These are phyloP conservation scores for Catagonus wagneri DNA, from an alignment of 2,113 vertebrate genomes.

Conservation along the genomic window DNA sequence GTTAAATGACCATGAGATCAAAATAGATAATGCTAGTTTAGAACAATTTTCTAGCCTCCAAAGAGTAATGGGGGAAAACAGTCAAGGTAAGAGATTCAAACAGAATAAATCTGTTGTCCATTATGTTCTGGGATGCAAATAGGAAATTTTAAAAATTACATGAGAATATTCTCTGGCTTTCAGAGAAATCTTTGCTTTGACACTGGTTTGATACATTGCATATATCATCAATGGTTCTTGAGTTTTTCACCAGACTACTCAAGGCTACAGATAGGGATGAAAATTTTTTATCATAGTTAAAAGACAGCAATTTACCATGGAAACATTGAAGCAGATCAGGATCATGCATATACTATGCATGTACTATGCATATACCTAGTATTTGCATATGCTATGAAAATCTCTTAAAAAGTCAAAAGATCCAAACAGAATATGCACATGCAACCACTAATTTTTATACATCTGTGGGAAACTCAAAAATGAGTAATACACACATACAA, in stretches of 20 bases:
- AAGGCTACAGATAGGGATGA: not conserved
- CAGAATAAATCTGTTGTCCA: not conserved
- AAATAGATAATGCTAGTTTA: slow-evolving; percentile 27
- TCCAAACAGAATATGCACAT: not conserved
- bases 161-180: not conserved
- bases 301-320: not conserved
- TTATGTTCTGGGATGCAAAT: slow-evolving; percentile 4
- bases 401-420: slow-evolving; percentile 1
- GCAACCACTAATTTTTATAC: not conserved
- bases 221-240: not conserved
- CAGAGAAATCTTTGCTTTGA: not conserved
- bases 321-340: not conserved
- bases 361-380: not conserved
- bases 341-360: not conserved
- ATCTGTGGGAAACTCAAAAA: not conserved
- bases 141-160: slow-evolving; percentile 46
- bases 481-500: not conserved
- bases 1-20: not conserved
- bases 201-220: not conserved
- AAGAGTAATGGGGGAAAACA: not conserved
- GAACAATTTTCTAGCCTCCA: not conserved
- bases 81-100: not conserved
- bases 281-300: not conserved
- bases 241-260: not conserved
- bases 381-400: not conserved